phyloP scores from a whole-genome alignment of 2,888 invertebrate species.

The Bellardia pandia region DNA sequence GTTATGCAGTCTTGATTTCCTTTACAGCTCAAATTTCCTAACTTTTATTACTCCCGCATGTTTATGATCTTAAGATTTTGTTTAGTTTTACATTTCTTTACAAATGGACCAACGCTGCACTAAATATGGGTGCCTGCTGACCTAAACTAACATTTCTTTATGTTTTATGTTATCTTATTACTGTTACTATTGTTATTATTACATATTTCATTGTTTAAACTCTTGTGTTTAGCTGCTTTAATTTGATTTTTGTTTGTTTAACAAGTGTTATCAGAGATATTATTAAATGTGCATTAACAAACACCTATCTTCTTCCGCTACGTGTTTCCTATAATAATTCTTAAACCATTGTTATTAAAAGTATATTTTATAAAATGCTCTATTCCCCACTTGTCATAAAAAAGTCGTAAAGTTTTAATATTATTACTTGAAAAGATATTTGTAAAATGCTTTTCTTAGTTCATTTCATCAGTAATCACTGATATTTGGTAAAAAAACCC shows the following conservation, averaged over 20 bases:
- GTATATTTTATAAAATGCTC: not conserved
- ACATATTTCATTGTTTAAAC: not conserved
- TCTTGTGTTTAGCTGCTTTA: not conserved
- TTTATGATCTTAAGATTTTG: not conserved
- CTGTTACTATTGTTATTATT: not conserved
- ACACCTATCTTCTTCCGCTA: not conserved
- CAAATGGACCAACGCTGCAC: too few relatives aligned
- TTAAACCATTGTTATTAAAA: not conserved
- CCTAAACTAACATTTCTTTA: not conserved
- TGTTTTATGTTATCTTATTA: not conserved
- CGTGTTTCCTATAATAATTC: constrained; percentile 3
- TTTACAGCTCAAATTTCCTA: not conserved
- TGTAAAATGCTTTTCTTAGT: not conserved
- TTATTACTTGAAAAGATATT: not conserved
- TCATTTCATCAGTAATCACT: not conserved
- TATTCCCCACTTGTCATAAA: constrained; percentile 2
- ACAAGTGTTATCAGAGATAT: not conserved
- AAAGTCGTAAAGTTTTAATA: constrained; percentile 29
- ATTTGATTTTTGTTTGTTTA: not conserved
- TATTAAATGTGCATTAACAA: constrained; percentile 1
- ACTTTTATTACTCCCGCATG: not conserved
- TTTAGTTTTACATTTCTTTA: constrained; percentile 5
- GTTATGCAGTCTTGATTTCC: not conserved
- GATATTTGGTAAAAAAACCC: constrained; percentile 5
- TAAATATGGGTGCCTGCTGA: too few relatives aligned